Percentiles rank a stretch among this genome's conserved stretches.
Evolutionary conservation across 2,888 invertebrate genomes (phyloP).

Genomic region (Pecten maximus): DNA sequence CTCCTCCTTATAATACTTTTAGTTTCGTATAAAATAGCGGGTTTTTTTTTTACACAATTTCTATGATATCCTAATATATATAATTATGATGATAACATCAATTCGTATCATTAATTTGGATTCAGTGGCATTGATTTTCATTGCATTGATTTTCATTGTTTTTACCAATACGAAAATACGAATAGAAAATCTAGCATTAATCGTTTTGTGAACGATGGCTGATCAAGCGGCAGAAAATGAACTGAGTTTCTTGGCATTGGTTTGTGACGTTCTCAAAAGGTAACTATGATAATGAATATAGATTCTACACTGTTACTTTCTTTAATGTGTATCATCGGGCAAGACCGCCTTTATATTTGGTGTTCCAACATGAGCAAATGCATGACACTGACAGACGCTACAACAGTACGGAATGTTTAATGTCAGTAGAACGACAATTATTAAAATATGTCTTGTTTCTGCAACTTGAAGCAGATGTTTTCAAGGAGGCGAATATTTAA

Average conservation of each 20-base stretch:
- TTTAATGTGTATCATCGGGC: too few species aligned
- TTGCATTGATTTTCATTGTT: background rate
- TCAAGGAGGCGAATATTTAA: too few species aligned
- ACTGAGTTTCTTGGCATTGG: slow-evolving; percentile 94
- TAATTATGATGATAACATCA: too few species aligned
- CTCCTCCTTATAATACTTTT: background rate
- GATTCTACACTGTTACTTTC: background rate
- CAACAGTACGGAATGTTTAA: too few species aligned
- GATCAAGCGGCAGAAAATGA: slow-evolving; percentile 85
- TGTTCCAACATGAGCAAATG: background rate
- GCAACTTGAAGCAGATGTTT: too few species aligned
- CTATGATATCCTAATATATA: too few species aligned
- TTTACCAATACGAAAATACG: background rate
- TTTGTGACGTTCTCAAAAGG: slow-evolving; percentile 97
- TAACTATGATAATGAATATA: slow-evolving; percentile 80
- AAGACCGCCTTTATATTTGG: background rate
- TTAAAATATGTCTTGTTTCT: too few species aligned
- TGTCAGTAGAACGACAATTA: too few species aligned
- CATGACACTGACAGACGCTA: background rate
- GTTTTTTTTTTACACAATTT: too few species aligned
- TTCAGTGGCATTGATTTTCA: background rate
- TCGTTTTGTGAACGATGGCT: slow-evolving; percentile 36
- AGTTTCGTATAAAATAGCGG: background rate
- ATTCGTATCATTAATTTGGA: too few species aligned
- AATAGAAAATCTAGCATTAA: background rate